Base-by-base conservation (phyloP, 2,888 invertebrate genomes). In the Apamea epomidion region DNA sequence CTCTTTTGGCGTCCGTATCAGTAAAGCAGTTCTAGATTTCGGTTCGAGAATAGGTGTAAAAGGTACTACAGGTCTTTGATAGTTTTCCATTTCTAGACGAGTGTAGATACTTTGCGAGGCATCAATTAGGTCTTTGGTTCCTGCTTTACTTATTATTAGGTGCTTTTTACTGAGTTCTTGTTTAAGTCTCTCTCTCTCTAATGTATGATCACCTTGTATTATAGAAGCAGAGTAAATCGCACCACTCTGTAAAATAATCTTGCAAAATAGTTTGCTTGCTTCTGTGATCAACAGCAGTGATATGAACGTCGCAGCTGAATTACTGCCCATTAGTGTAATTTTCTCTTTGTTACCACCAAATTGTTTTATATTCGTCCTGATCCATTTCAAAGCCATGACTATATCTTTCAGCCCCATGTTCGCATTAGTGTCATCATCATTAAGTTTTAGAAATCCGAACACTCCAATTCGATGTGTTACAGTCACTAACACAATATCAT, bases 321-420 rank as follows among this genome's bases (percentile, higher is more conserved):
- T 95, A 79, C 92, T 95, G 5, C 95, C 95, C 95, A 96, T 96
- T 0, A 97, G 86, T 7, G 95, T 96, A 65, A 97, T 92, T 79
- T 93, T 93, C 2, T 92, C 92, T 84, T 91, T 94, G 85, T 97
- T 93, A 1, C 97, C 97, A 32, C 94, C 94, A 81, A 97, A 96
- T 58, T 91, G 58, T 62, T 91, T 88, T 42, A 96, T 93, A 88
- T 97, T 96, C 71, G 80, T 92, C 81, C 92, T 92, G 6, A 97
- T 93, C 97, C 97, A 97, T 91, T 95, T 95, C n/a, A 97, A 91
- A 21, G 95, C 95, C 89, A 94, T 91, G 0, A 95, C 92, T 64
- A 97, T 96, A 88, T 97, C 97, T 90, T 96, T 97, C 25, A 97
- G 90, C 3, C 97, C 97, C 97, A 97, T 96, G 82, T 97, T 97